Base-by-base conservation (phyloP, 2,797 vertebrate species). In the Lacerta agilis region DNA sequence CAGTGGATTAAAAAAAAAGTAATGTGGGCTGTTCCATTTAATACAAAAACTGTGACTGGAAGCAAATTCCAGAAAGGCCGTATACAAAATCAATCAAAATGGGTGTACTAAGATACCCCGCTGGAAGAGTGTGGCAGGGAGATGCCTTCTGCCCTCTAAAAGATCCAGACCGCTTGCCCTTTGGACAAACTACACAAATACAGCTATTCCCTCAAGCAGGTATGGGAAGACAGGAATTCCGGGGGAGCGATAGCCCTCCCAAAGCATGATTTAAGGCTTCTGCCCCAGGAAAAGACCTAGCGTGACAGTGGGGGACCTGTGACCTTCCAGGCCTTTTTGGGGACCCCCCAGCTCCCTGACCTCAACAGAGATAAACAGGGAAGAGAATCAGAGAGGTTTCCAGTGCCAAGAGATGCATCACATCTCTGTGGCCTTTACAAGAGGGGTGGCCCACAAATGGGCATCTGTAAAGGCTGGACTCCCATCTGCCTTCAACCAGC, bases 1-100 rank as follows among this genome's bases (percentile, higher is more conserved):
- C 94, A 96, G 91, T 86, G 29, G 38, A 29, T 36, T 20, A 3
- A 38, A 38, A 15, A 13, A 38, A 38, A 94, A 87, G 86, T 90
- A 87, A 86, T 84, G 82, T 88, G 89, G 75, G 89, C 90, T 85
- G 75, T 66, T 61, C 91, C 88, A 23, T 33, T 76, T 23, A 55
- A 25, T 73, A 66, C 73, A 61, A 61, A 38, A 23, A 81, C 23
- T 38, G 3, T 3, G 69, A 61, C 61, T 4, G 11, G 45, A 84
- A 18, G 49, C 11, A 3, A 33, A 33, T 66, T 79, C 45, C 25
- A 41, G 89, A 85, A 87, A 79, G 66, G 71, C 83, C 66, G 81
- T 88, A 64, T 61, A 86, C 83, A 78, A 29, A 61, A 18, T 11
- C 76, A 4, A 38, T 17, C 10, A 67, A 64, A 29, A 23, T 41